Conservation (phyloP, 2,113 vertebrate genomes). For the Micronisus gabar region DNA sequence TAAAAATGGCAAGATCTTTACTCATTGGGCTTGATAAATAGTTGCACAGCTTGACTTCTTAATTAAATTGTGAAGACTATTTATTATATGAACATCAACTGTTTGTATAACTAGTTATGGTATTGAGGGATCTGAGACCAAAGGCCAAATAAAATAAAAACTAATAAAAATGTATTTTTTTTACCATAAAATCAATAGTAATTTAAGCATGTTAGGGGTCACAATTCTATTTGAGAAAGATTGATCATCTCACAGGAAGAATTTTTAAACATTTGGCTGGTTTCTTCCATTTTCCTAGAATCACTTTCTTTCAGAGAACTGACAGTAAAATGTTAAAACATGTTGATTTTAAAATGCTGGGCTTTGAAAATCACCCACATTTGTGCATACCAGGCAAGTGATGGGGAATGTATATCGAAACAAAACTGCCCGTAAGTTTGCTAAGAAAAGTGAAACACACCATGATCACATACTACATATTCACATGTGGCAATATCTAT, state of each 20-base stretch:
- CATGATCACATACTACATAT: background rate
- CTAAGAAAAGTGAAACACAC: background rate
- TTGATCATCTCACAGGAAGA: background rate
- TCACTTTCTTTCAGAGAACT: background rate
- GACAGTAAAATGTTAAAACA: background rate
- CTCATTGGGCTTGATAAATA: background rate
- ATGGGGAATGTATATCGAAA: background rate
- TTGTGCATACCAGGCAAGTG: background rate
- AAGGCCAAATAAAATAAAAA: constrained; percentile 21
- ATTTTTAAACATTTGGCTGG: background rate
- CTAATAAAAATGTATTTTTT: background rate
- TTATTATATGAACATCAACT: background rate
- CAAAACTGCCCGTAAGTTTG: background rate
- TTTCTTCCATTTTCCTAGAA: background rate
- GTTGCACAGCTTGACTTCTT: background rate
- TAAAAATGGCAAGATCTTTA: background rate
- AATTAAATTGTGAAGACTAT: constrained; percentile 15
- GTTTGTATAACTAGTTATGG: background rate
- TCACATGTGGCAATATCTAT: background rate
- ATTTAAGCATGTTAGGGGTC: background rate
- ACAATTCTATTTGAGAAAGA: background rate
- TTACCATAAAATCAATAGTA: background rate
- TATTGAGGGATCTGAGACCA: background rate
- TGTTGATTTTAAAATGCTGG: background rate
- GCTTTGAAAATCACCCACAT: background rate